phyloP scores from a whole-genome alignment of 23 tunicate species.

The Styela clava region DNA sequence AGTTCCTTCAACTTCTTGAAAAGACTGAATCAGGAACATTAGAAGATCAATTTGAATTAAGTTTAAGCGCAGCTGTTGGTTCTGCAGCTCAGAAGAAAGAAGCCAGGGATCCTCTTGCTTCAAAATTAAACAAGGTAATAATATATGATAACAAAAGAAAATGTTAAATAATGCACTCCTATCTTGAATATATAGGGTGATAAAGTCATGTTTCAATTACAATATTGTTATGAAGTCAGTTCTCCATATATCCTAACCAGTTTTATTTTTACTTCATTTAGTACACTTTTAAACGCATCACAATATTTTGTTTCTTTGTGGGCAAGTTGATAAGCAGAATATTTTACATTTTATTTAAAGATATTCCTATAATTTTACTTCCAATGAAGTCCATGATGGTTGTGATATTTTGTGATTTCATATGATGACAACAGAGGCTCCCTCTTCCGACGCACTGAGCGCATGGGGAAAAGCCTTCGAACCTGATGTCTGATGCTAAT shows the following conservation, averaged over 20 bases:
- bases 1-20: constrained; percentile 81
- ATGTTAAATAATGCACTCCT: neutral
- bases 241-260: too few species aligned
- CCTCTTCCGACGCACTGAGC: neutral
- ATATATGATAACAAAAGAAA: too few species aligned
- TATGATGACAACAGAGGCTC: neutral
- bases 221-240: too few species aligned
- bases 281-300: too few species aligned
- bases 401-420: neutral
- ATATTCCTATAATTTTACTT: too few species aligned
- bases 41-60: constrained; percentile 89
- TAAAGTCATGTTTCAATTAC: too few species aligned
- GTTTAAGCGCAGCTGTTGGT: constrained; percentile 95
- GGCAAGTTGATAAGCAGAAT: too few species aligned
- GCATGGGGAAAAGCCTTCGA: neutral
- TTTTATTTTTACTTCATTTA: too few species aligned
- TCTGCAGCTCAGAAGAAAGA: constrained; percentile 77
- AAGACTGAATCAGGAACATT: constrained; percentile 80
- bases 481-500: neutral
- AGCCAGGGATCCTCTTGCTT: constrained; percentile 63
- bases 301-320: too few species aligned
- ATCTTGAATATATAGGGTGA: too few species aligned
- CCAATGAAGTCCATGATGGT: too few species aligned
- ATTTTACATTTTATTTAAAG: too few species aligned
- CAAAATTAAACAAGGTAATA: constrained; percentile 86